These are phyloP conservation scores for Caenorhabditis latens DNA, from an alignment of 1,140 invertebrate species.

Conservation along the genomic window DNA sequence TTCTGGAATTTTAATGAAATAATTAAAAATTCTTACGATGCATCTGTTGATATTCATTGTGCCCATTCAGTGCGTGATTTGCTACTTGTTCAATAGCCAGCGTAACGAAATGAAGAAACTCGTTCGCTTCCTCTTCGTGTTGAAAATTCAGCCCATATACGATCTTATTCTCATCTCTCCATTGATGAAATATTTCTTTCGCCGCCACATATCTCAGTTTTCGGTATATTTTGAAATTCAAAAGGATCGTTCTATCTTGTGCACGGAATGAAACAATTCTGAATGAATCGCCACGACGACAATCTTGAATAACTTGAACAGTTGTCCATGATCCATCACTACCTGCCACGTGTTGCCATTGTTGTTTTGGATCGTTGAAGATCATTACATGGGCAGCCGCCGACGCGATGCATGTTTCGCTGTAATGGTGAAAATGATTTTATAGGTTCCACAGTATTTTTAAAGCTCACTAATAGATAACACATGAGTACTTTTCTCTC, in stretches of 20 bases:
- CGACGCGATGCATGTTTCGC: background rate
- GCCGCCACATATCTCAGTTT: background rate
- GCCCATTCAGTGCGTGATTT: background rate
- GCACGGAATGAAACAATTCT: background rate
- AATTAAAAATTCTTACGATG: background rate
- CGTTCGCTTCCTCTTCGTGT: background rate
- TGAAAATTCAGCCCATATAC: constrained; percentile 3
- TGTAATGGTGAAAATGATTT: background rate
- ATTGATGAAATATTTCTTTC: background rate
- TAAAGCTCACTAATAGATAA: too few relatives aligned
- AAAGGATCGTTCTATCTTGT: background rate
- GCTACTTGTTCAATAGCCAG: background rate
- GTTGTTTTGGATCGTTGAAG: background rate
- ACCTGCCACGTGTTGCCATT: background rate
- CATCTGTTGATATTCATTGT: background rate
- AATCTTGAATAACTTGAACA: background rate
- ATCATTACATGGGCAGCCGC: background rate
- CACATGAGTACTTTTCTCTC: too few relatives aligned
- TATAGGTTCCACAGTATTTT: too few relatives aligned
- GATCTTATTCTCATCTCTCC: background rate
- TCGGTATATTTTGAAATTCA: constrained; percentile 15
- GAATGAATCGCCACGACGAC: background rate
- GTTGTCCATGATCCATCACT: background rate
- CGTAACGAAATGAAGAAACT: background rate
- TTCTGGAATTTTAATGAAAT: too few relatives aligned